Evolutionary conservation across 2,888 invertebrate species (phyloP), one percentile per base, ranked within the genome.

Genomic region (Chymomyza fuscimana): DNA sequence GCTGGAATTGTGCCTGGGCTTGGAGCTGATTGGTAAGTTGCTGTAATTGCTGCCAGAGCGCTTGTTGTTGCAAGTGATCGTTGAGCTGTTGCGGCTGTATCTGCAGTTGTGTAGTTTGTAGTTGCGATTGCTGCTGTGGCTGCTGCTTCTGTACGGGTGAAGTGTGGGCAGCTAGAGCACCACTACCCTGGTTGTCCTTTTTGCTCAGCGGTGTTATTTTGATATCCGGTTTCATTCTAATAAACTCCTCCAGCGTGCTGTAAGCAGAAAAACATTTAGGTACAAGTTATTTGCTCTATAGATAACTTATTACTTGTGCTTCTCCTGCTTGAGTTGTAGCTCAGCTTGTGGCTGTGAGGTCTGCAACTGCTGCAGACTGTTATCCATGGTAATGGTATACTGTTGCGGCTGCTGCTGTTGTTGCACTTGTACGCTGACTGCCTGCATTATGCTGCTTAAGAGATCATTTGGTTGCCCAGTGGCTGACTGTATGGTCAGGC

Each of bases 381-480:
- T 91, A 73, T 92, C 92, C 52, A 92, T 70, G 10, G 91, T 92
- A 32, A 92, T 89, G 12, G 92, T 92, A 79, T 92, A 93, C 82
- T 92, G 92, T 46, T 91, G 91, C 19, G 62, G 62, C 0, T 72
- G 65, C 4, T 67, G 32, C 9, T 32, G 65, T 22, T 77, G 64
- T 36, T 68, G 74, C 32, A 92, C 91, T 79, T 92, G 92, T 63
- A 92, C 88, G 5, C 91, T 90, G 51, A 92, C 91, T 3, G 92
- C 91, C 72, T 92, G 92, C 72, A 92, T 92, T 46, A 92, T 91
- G 62, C 90, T 90, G 74, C 82, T 92, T 1, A 92, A 71, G 65
- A 92, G 89, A 81, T 92, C 91, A 15, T 78, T 86, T 50, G 85
- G 78, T 51, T 88, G 89, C 5, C 54, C 54, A 65, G 12, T 67